Percentiles rank a stretch among this genome's conserved stretches.
phyloP scores from a whole-genome alignment of 2,888 invertebrate species.

The Plebejus argus region DNA sequence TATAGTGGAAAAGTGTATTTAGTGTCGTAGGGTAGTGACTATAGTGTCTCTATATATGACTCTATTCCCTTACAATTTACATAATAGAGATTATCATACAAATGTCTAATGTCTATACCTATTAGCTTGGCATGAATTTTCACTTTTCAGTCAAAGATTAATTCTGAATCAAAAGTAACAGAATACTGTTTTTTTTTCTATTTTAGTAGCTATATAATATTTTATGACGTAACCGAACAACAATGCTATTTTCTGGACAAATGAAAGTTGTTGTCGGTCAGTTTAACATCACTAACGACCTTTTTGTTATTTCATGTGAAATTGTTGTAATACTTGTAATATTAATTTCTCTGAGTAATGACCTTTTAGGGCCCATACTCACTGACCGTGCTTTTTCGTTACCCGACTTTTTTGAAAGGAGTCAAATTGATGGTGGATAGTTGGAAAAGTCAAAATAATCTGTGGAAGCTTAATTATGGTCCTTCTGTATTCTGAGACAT shows the following conservation, averaged over 20 bases:
- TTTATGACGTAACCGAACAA: not conserved
- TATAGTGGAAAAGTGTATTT: no score
- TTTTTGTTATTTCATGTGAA: constrained; percentile 16
- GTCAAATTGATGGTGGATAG: not conserved
- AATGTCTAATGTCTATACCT: no score
- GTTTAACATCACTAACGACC: constrained; percentile 1
- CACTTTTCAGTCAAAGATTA: no score
- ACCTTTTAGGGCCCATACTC: not conserved
- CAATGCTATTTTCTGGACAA: not conserved
- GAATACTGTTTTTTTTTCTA: not conserved
- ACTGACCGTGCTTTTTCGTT: not conserved
- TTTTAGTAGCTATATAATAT: not conserved
- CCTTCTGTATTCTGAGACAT: no score
- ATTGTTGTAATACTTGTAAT: not conserved
- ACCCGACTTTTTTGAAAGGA: not conserved
- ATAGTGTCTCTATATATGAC: no score
- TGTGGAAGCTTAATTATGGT: no score
- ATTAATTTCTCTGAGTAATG: not conserved
- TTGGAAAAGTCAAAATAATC: no score
- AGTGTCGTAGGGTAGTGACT: no score
- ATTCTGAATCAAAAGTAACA: no score
- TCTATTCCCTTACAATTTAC: no score
- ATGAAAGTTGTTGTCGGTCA: not conserved
- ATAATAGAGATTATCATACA: no score
- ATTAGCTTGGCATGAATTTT: no score